Evolutionary conservation across 2,888 invertebrate genomes (phyloP), one percentile per base, ranked within the genome.

Genomic region (Leptopilina drosophilae): DNA sequence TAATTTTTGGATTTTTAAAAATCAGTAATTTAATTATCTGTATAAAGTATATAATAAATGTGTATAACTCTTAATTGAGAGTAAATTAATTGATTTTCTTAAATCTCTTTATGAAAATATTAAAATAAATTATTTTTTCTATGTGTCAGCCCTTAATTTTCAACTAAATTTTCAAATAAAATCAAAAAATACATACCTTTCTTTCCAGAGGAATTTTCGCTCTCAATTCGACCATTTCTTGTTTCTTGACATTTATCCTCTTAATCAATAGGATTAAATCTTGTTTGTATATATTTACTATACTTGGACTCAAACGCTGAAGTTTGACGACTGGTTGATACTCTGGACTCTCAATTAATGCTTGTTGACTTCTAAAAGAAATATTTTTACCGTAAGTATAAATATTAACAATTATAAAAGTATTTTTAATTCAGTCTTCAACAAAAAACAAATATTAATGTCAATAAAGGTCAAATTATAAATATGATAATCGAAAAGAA

Each of bases 311-410:
- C n/a, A 73, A 33, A 56, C 33, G 53, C 2, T 33, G 53, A n/a
- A 73, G 33, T 33, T 73, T 53, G 0, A 73, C 73, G 7, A 73
- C 73, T 5, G 73, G 73, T 56, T 73, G 53, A 73, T 73, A 73
- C 33, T 56, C 73, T n/a, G 56, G 33, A 73, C 33, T 73, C 12
- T 73, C 12, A 8, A 53, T 49, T 33, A 33, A 4, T 49, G 7
- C 11, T 53, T 26, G 56, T 12, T n/a, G 73, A 56, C 56, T 73
- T 15, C 73, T 73, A 40, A 33, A 33, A 53, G 56, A 26, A 33
- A 1, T 12, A 14, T 8, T 20, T 8, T 69, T 26, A 49, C 12
- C 12, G 5, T 20, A 64, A n/a, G 8, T 15, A 64, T 11, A 15
- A 33, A 2, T 33, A 33, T 33, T 33, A 33, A 33, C 3, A 33